A percentile compares a stretch with the other conserved stretches of the same genome.
Conservation (phyloP, 2,113 vertebrate genomes). For the Apus apus region DNA sequence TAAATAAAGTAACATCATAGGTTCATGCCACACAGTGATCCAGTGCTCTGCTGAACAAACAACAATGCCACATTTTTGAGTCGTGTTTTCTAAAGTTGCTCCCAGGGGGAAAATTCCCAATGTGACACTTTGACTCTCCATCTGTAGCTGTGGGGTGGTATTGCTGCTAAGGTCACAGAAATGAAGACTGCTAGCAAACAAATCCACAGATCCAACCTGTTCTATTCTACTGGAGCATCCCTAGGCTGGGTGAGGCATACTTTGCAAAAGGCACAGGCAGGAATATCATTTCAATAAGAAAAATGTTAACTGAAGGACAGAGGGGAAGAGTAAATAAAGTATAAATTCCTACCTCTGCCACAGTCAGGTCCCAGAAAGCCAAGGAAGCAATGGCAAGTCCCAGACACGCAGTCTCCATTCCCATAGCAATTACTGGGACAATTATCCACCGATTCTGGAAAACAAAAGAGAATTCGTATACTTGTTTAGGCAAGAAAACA, state of each 20-base stretch:
- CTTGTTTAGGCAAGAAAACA: background rate
- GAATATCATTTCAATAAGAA: background rate
- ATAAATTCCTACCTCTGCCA: slow-evolving; percentile 85
- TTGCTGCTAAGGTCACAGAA: background rate
- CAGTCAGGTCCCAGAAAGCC: slow-evolving; percentile 96
- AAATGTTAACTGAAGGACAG: background rate
- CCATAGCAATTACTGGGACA: slow-evolving; percentile 98
- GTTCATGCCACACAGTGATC: background rate
- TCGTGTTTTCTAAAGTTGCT: background rate
- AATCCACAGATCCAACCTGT: background rate
- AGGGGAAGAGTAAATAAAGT: background rate
- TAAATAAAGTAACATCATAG: background rate
- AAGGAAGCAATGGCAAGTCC: slow-evolving; percentile 94
- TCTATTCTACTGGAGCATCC: background rate
- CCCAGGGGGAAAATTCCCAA: background rate
- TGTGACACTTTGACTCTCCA: background rate
- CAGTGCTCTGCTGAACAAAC: background rate
- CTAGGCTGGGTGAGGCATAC: background rate
- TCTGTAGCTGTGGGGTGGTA: background rate
- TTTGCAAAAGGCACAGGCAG: background rate
- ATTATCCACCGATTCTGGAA: slow-evolving; percentile 91
- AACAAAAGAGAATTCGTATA: slow-evolving; percentile 13
- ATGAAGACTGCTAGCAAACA: background rate
- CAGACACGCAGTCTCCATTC: slow-evolving; percentile 94
- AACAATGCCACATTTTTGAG: background rate